Evolutionary conservation across 2,797 vertebrate species (phyloP), one percentile per base, ranked within the genome.

Genomic region (Crenichthys baileyi): DNA sequence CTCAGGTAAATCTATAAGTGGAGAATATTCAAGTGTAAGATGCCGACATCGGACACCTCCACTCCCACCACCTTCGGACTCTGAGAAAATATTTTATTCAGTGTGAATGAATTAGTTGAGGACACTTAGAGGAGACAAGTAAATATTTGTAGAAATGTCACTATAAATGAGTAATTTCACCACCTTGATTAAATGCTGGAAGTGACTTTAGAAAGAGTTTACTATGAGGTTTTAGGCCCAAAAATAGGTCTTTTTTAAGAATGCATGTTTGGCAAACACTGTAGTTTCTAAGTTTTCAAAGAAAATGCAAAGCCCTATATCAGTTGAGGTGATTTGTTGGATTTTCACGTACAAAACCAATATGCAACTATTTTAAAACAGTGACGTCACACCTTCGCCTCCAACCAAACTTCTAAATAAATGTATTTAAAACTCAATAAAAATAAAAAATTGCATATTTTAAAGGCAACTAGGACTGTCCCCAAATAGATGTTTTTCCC

Each of bases 1-100:
- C 88, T 85, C 83, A 89, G 86, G 87, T 89, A 88, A 89, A 93
- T 90, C 87, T 85, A 90, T 91, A 92, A 91, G 80, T 87, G 81
- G 77, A 84, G 86, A 92, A 92, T 90, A 88, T 92, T 91, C 84
- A 90, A 86, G 83, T 89, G 85, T 86, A 84, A 84, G 83, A 85
- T 83, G 77, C 86, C 79, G 83, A 87, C 84, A 85, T 73, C 75
- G 44, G 7, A 73, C 51, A 65, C 70, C 65, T 46, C 15, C 72
- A 50, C 2, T 61, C 46, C 63, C 65, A 56, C 50, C 29, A n/a
- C 73, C 26, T 50, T 50, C 46, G 63, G 72, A 82, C 81, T 71
- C 60, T 0, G 8, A 81, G 85, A 77, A 86, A 85, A 81, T 85
- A 80, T 89, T 88, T 91, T 86, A 84, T 29, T 24, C n/a, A 15